Conservation (phyloP, 2,797 vertebrate species). For the Eospalax fontanierii region DNA sequence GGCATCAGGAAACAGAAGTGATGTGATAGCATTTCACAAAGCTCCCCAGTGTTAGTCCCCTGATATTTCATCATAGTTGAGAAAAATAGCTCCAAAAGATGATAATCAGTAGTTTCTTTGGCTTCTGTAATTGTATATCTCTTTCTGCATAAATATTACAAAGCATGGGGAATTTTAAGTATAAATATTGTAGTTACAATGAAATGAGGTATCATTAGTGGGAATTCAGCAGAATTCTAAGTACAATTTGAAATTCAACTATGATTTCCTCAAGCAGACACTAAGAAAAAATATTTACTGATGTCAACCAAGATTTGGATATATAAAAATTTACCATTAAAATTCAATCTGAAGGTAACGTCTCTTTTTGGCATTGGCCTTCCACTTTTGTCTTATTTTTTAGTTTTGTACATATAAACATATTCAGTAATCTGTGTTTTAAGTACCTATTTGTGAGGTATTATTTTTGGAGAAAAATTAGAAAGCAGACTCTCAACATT, state of each 20-base stretch:
- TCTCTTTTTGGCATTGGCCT: neutral
- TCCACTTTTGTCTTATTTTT: neutral
- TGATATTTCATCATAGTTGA: neutral
- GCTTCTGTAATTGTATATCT: neutral
- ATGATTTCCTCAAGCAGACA: neutral
- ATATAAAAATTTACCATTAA: neutral
- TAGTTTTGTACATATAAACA: neutral
- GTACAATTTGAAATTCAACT: constrained; percentile 25
- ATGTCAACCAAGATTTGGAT: neutral
- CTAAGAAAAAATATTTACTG: neutral
- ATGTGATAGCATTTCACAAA: neutral
- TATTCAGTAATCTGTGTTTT: neutral
- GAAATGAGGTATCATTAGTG: neutral
- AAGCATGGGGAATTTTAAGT: neutral
- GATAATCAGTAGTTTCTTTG: neutral
- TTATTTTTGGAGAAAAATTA: neutral
- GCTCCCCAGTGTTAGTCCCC: neutral
- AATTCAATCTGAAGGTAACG: constrained; percentile 48
- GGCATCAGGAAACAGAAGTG: neutral
- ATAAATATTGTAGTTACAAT: neutral
- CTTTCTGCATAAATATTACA: neutral
- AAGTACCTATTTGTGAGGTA: neutral
- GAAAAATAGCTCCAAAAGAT: neutral
- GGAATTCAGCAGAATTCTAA: constrained; percentile 12
- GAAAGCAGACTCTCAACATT: neutral